Evolutionary conservation across 1,140 invertebrate genomes (phyloP).

Genomic region (Nylanderia fulva): DNA sequence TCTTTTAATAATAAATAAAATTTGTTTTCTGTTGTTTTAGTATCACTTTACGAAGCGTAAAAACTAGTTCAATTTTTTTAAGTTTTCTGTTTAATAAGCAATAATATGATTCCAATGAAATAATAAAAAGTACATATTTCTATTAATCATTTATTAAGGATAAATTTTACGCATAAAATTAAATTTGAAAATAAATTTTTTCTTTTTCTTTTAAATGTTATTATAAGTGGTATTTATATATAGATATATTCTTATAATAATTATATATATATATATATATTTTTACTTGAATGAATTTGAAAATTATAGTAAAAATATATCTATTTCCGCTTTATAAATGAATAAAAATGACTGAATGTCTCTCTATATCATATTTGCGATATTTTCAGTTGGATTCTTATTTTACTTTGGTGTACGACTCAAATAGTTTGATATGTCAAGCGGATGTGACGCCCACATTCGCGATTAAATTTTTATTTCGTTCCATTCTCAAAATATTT

Average conservation of each 20-base stretch:
- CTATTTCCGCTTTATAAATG: neutral
- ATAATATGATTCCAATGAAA: no score
- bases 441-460: neutral
- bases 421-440: conserved; percentile 23
- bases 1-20: neutral
- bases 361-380: neutral
- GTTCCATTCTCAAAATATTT: conserved; percentile 26
- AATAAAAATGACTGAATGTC: neutral
- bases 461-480: conserved; percentile 27
- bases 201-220: no score
- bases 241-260: no score
- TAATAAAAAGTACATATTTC: neutral
- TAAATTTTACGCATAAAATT: neutral
- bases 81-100: conserved; percentile 7
- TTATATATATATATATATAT: no score
- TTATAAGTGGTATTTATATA: no score
- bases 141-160: neutral
- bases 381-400: conserved; percentile 36
- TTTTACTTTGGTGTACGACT: neutral
- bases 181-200: neutral
- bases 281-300: neutral
- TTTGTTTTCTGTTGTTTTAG: neutral
- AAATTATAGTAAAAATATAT: neutral
- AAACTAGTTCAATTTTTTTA: neutral
- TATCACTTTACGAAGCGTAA: neutral